Evolutionary conservation across 2,888 invertebrate genomes (phyloP), one percentile per base, ranked within the genome.

Genomic region (Epinotia brunnichana): DNA sequence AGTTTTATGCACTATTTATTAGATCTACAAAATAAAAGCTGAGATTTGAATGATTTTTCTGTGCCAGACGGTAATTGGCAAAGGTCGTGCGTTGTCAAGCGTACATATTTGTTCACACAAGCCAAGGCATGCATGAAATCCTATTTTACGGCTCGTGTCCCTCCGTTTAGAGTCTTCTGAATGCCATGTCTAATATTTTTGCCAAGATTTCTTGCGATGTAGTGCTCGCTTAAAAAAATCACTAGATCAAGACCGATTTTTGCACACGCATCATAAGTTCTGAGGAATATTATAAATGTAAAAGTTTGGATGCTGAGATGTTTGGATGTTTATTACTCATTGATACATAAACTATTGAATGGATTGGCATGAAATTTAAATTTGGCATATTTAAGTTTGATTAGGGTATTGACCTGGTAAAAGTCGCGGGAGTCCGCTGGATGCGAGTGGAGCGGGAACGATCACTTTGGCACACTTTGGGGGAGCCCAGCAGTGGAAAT

Each of bases 101-200:
- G 89, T 90, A 86, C 87, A 88, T 89, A 90, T 91, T 91, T 90
- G 91, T 91, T 92, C 91, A 91, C 91, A 92, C 90, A 89, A 85
- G 86, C 84, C 86, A 87, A 88, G 86, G 90, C 89, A 91, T 90
- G 92, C 92, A 89, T 93, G 91, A 92, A 92, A 92, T 92, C 90
- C 89, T 90, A 90, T 92, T 93, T 92, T 89, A 91, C 92, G 91
- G 89, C 88, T 90, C 90, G 91, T 87, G 87, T 90, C 89, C 87
- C 87, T 87, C 87, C 90, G 88, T 87, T 90, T 88, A 90, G 89
- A 90, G 87, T 87, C 89, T 90, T 90, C 90, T 90, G 89, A 91
- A 91, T 90, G 87, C 85, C 85, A 83, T 86, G 84, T 87, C 83
- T 84, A 89, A 90, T 86, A 88, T 88, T 88, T 89, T 89, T 86